Percentiles rank a stretch among this genome's conserved stretches.
These are phyloP conservation scores for Philaethria dido DNA, from an alignment of 2,888 invertebrate species.

Conservation along the genomic window DNA sequence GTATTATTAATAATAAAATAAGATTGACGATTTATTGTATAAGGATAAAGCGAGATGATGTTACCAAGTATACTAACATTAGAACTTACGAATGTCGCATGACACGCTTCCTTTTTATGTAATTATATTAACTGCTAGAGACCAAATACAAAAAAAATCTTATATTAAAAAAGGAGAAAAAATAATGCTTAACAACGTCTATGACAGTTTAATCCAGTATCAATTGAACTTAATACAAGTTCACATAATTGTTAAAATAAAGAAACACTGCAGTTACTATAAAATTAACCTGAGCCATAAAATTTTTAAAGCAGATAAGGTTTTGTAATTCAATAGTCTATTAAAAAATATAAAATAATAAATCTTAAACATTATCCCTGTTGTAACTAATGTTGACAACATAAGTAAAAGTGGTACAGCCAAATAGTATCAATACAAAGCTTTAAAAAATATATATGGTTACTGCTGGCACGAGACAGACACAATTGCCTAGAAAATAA, in stretches of 20 bases:
- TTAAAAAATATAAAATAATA: slow-evolving; percentile 40
- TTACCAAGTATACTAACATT: too few relatives aligned
- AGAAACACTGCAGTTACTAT: slow-evolving; percentile 56
- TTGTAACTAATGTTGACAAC: slow-evolving; percentile 40
- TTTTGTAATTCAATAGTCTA: slow-evolving; percentile 34
- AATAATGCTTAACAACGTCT: slow-evolving; percentile 49
- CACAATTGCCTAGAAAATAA: slow-evolving; percentile 28
- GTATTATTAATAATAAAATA: too few relatives aligned
- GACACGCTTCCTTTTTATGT: too few relatives aligned
- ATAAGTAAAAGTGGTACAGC: slow-evolving; percentile 25
- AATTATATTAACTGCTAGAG: not conserved
- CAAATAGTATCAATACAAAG: slow-evolving; percentile 23
- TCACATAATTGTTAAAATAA: slow-evolving; percentile 65
- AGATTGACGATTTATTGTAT: too few relatives aligned
- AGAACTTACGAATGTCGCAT: too few relatives aligned
- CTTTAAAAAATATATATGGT: slow-evolving; percentile 23
- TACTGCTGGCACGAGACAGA: slow-evolving; percentile 22
- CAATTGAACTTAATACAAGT: slow-evolving; percentile 71
- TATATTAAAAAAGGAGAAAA: slow-evolving; percentile 23
- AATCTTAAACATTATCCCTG: slow-evolving; percentile 32
- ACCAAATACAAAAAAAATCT: not conserved
- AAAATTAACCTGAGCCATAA: slow-evolving; percentile 39
- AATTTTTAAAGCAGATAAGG: slow-evolving; percentile 25
- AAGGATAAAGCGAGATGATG: too few relatives aligned
- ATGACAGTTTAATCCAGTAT: slow-evolving; percentile 75